phyloP scores from a whole-genome alignment of 2,888 invertebrate species.

The Schrankia costaestrigalis region DNA sequence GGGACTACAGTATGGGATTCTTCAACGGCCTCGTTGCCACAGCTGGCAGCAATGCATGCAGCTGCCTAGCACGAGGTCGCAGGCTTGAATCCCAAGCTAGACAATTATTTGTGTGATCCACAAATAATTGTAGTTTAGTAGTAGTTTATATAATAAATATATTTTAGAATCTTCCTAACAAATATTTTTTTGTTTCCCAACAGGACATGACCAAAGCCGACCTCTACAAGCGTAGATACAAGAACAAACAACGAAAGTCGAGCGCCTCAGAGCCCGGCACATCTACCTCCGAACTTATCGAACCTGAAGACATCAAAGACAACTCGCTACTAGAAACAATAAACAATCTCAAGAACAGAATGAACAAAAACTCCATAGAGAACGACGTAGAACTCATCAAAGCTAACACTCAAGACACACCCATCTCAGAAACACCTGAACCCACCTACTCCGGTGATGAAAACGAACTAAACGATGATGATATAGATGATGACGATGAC shows the following conservation, averaged over 20 bases:
- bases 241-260: constrained; percentile 60
- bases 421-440: constrained; percentile 43
- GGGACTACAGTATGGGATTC: no score
- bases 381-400: constrained; percentile 67
- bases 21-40: no score
- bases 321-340: constrained; percentile 53
- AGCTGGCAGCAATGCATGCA: no score
- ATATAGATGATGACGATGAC: constrained; percentile 55
- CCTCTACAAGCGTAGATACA: constrained; percentile 69
- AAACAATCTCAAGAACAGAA: constrained; percentile 56
- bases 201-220: constrained; percentile 78
- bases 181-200: no score
- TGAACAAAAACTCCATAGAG: constrained; percentile 66
- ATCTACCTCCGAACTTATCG: constrained; percentile 34
- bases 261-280: constrained; percentile 49
- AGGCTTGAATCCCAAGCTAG: no score
- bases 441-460: constrained; percentile 52
- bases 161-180: no score
- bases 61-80: no score
- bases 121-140: background rate
- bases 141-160: no score
- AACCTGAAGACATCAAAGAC: constrained; percentile 41
- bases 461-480: constrained; percentile 47
- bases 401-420: constrained; percentile 62
- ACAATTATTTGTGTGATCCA: background rate